Base-by-base conservation (phyloP, 2,888 invertebrate species). In the Leptodirus hochenwartii region DNA sequence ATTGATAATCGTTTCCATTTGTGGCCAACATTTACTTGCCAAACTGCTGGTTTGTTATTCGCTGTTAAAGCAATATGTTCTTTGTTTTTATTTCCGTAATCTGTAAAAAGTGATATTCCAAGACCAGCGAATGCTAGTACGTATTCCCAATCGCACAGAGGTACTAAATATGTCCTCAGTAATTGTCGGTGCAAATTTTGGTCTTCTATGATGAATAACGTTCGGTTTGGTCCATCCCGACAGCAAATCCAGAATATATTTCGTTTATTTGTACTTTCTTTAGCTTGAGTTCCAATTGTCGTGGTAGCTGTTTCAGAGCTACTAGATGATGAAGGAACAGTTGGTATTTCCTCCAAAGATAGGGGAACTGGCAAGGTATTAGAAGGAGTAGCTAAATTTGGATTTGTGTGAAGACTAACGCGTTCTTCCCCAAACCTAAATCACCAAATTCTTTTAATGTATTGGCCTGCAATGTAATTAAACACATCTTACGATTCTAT, bases 171-270 rank as follows among this genome's bases (percentile, higher is more conserved):
- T 31, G 54, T 54, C 43, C 59, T 59, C 38, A 64, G 54, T 27
- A 69, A 67, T 34, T 64, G 63, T 31, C 63, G 62, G 2, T 74
- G 74, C 24, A 79, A 64, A 35, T 71, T 59, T 43, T 77, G 70
- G 35, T 81, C 77, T 50, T 81, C 80, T 0, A 80, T 76, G 42
- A 84, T 65, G 10, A 78, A 61, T 32, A 81, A 59, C 0, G 76
- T 74, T 42, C 79, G 58, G 50, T 84, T 82, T 25, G 68, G 64
- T 0, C 70, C 72, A 36, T 80, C 77, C 51, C 76, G 63, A 46
- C 72, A 81, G 4, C 79, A 79, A 20, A 79, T 65, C 81, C 82
- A 84, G 51, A 77, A 79, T 6, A 84, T 75, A 1, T 69, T 58
- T 4, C 79, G 71, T 49, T 79, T 78, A 46, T 79, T 78, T 46